These are phyloP conservation scores for Allophyes oxyacanthae DNA, from an alignment of 2,888 invertebrate species.

Conservation along the genomic window DNA sequence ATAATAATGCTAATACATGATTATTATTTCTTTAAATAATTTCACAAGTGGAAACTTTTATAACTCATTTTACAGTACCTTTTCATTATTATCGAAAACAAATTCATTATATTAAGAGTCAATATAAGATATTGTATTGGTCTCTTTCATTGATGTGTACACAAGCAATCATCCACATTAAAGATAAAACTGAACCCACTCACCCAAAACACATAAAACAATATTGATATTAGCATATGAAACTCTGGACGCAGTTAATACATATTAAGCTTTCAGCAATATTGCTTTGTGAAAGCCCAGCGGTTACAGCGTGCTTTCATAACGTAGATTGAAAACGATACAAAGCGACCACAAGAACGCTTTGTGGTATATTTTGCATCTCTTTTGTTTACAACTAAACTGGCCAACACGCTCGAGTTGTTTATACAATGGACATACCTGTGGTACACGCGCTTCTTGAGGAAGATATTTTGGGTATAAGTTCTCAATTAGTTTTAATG, in stretches of 20 bases:
- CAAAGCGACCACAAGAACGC: slow-evolving; percentile 85
- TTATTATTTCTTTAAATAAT: too few relatives aligned
- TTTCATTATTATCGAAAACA: too few relatives aligned
- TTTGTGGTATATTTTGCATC: slow-evolving; percentile 83
- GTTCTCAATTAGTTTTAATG: slow-evolving; percentile 31
- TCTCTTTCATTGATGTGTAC: neutral
- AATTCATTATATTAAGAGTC: too few relatives aligned
- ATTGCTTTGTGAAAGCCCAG: slow-evolving; percentile 81
- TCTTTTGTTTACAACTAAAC: slow-evolving; percentile 66
- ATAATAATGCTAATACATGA: too few relatives aligned
- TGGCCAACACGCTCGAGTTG: slow-evolving; percentile 62
- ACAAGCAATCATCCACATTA: slow-evolving; percentile 29
- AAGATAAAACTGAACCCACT: slow-evolving; percentile 33
- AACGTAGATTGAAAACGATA: slow-evolving; percentile 84
- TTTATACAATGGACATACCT: slow-evolving; percentile 67
- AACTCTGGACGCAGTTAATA: slow-evolving; percentile 70
- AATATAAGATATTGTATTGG: too few relatives aligned
- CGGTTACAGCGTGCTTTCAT: slow-evolving; percentile 80
- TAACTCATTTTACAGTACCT: too few relatives aligned
- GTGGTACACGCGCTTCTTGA: slow-evolving; percentile 48
- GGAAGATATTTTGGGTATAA: slow-evolving; percentile 23
- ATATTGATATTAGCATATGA: slow-evolving; percentile 54
- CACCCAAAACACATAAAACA: slow-evolving; percentile 43
- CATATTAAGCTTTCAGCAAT: slow-evolving; percentile 82
- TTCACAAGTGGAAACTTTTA: too few relatives aligned